These are phyloP conservation scores for Balearica regulorum DNA, from an alignment of 2,797 vertebrate species.

Conservation along the genomic window DNA sequence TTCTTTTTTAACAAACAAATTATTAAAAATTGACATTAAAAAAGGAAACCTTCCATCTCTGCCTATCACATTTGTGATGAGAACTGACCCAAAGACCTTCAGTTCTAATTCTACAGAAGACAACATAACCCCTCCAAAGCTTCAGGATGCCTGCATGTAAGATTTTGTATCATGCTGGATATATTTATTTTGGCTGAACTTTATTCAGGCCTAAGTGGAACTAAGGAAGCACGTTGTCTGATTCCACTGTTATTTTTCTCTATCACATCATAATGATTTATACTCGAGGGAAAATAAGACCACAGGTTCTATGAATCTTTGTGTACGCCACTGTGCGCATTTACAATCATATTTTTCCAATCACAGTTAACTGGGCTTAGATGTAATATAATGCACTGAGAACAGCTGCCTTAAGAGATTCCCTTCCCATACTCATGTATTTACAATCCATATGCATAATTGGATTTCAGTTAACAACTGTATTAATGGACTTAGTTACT, in stretches of 20 bases:
- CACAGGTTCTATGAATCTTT: neutral
- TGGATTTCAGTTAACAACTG: slow-evolving; percentile 15
- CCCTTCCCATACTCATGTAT: neutral
- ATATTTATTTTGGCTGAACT: neutral
- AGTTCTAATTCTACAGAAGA: neutral
- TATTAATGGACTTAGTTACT: neutral
- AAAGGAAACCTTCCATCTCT: neutral
- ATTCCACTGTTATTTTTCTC: neutral
- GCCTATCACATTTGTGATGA: neutral
- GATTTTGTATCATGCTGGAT: neutral
- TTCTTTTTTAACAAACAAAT: neutral
- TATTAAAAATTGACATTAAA: neutral
- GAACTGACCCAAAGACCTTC: neutral
- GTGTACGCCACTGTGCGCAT: neutral
- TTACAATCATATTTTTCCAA: neutral
- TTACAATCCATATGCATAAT: neutral
- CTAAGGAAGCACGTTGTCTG: neutral
- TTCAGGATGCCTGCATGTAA: neutral
- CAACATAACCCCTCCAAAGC: neutral
- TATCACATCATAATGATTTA: neutral
- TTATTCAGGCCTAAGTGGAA: neutral
- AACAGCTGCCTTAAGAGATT: neutral
- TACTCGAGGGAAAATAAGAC: neutral
- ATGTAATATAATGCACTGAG: neutral
- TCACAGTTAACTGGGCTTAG: neutral